These are phyloP conservation scores for Hartigia nigra DNA, from an alignment of 2,888 invertebrate genomes.

Conservation along the genomic window DNA sequence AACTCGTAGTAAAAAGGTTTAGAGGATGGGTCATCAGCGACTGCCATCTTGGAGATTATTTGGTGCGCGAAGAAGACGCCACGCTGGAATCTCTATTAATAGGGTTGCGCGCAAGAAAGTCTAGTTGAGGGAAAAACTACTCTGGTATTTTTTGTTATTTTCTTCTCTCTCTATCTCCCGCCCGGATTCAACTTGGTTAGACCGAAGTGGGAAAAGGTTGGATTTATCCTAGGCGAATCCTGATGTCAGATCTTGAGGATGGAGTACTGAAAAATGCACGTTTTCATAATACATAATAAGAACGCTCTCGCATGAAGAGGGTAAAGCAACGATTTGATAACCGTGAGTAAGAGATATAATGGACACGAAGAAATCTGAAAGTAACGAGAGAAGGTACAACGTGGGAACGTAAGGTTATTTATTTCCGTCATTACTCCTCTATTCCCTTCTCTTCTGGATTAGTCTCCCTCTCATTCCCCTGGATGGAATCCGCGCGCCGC, in stretches of 20 bases:
- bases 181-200: not conserved
- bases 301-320: not conserved
- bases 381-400: not conserved
- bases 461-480: not conserved
- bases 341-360: not conserved
- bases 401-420: not conserved
- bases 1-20: constrained; percentile 12
- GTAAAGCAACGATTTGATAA: not conserved
- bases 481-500: not conserved
- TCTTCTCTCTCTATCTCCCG: not conserved
- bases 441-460: not conserved
- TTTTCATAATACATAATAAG: not conserved
- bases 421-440: not conserved
- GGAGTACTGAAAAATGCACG: not conserved
- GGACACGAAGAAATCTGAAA: not conserved
- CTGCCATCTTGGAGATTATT: not conserved
- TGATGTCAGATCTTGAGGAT: not conserved
- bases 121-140: not conserved
- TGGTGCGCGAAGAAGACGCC: constrained; percentile 1
- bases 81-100: constrained; percentile 4
- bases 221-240: not conserved
- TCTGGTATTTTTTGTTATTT: not conserved
- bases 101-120: not conserved
- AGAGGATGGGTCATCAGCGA: constrained; percentile 9
- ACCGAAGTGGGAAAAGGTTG: not conserved